A percentile compares a stretch with the other conserved stretches of the same genome.
Conservation (phyloP, 1,140 invertebrate species). For the Melanaphis sacchari region DNA sequence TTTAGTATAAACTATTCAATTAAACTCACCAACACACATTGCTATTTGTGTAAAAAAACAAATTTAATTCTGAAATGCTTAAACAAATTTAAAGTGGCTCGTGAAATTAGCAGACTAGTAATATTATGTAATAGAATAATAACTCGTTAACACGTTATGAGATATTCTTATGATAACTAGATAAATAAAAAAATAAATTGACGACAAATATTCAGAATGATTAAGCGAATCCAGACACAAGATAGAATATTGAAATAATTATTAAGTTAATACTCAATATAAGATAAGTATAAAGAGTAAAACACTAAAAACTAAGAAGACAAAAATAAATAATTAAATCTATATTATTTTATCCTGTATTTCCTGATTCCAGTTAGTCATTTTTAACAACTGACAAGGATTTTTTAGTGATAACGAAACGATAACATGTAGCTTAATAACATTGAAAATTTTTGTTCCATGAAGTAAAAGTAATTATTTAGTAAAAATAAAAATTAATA, state of each 20-base stretch:
- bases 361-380: no score
- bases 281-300: no score
- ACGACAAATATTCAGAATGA: not conserved
- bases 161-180: no score
- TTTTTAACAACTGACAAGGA: not conserved
- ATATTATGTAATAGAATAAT: not conserved
- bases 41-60: not conserved
- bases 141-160: not conserved
- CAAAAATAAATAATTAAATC: not conserved
- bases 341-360: not conserved
- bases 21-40: constrained; percentile 38
- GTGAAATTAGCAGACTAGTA: not conserved
- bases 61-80: not conserved
- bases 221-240: not conserved
- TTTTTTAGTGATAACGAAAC: not conserved
- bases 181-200: not conserved
- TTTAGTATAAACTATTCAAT: not conserved
- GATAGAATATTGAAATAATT: not conserved
- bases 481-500: no score
- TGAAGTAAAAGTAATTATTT: not conserved
- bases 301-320: not conserved
- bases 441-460: not conserved
- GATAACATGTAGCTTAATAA: not conserved
- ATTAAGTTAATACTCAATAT: not conserved
- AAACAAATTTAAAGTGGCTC: not conserved